Percentiles rank a stretch among this genome's conserved stretches.
Conservation (phyloP, 2,797 vertebrate species). For the Graptemys geographica region DNA sequence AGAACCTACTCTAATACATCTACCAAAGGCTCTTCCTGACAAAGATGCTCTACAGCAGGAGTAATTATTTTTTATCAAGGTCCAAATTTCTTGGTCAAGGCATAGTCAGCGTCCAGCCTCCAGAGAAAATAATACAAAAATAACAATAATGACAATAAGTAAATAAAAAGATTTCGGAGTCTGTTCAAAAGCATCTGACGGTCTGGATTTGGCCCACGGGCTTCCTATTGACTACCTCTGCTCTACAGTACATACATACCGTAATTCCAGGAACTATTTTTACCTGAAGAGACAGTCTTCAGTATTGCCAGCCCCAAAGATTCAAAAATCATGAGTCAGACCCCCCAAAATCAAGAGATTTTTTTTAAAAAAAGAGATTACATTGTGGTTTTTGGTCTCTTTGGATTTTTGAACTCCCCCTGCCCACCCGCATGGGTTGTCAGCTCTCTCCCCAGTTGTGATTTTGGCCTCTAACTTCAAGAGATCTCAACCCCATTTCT, state of each 20-base stretch:
- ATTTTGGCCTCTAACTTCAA: neutral
- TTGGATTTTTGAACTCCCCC: neutral
- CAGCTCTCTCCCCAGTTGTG: neutral
- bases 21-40: neutral
- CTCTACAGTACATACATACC: too few species aligned
- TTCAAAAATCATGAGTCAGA: neutral
- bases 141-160: too few species aligned
- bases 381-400: neutral
- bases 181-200: too few species aligned
- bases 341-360: neutral
- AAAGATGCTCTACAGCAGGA: neutral
- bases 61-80: too few species aligned
- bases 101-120: too few species aligned
- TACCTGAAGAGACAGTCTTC: too few species aligned
- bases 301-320: neutral
- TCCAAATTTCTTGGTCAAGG: too few species aligned
- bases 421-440: neutral
- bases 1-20: neutral
- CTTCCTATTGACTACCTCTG: too few species aligned
- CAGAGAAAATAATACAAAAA: too few species aligned
- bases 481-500: neutral
- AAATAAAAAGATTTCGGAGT: too few species aligned
- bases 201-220: too few species aligned
- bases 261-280: too few species aligned
- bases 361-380: neutral